Base-by-base conservation (phyloP, 37 sponge, comb jelly and placozoan species). In the Agelas oroides region DNA sequence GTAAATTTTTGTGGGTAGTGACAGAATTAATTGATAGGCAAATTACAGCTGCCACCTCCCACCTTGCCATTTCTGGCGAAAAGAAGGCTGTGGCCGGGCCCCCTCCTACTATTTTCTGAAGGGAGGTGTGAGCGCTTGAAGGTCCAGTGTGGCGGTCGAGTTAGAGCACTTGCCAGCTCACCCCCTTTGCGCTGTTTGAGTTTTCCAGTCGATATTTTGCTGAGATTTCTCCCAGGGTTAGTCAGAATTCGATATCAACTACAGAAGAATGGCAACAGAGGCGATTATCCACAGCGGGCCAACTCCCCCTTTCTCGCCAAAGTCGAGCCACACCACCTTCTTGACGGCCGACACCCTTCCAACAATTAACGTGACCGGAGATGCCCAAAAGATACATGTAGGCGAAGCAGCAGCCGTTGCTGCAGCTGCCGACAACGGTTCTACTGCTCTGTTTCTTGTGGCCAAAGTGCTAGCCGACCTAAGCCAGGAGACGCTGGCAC, bases 391-490 rank as follows among this genome's bases (percentile, higher is more conserved):
- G 36, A 24, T 21, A 6, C 27, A 54, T 55, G 14, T 33, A 19
- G 57, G 40, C 65, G 84, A 84, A 25, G 76, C 55, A 13, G 75
- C 67, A 1, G 71, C 46, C 24, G 28, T 17, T 19, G 59, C 56
- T 27, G 70, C 37, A 20, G 56, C 53, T 1, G 62, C 41, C 57
- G 68, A 37, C 25, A 84, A 83, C 59, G 70, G 81, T 33, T 85
- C 94, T 1, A 82, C 86, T 2, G 94, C 94, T 23, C 86, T 93
- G 38, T 78, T 93, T 31, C 82, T 93, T 19, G 94, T 94, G 11
- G 94, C 94, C n/a, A 90, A 94, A 64, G 91, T 94, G 5, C 73
- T 94, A 31, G 94, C 94, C 31, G 87, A 90, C 71, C 81, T 94
- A 21, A 94, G 90, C 59, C 91, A 90, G 79, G 94, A 93, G 80